A percentile compares a stretch with the other conserved stretches of the same genome.
phyloP scores from a whole-genome alignment of 1,140 invertebrate genomes.

The Berghia stephanieae region DNA sequence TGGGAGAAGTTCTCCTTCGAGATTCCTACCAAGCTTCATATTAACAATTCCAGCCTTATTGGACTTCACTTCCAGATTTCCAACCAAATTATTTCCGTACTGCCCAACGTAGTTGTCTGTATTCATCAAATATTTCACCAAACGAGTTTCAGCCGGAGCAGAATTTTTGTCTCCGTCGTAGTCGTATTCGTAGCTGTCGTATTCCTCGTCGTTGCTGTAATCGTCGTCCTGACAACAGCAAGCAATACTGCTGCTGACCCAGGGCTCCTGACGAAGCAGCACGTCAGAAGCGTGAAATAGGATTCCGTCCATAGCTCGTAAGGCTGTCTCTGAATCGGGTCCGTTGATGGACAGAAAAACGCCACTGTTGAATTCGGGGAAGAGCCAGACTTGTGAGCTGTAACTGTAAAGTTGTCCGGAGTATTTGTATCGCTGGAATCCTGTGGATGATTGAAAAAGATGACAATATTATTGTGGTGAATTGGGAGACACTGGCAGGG shows the following conservation, averaged over 20 bases:
- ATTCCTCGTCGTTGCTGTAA: not conserved
- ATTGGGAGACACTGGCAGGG: no score
- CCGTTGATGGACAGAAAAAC: constrained; percentile 25
- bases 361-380: not conserved
- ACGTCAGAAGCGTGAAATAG: constrained; percentile 20
- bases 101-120: constrained; percentile 4
- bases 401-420: constrained; percentile 10
- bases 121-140: not conserved
- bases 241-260: not conserved
- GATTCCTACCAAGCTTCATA: constrained; percentile 10
- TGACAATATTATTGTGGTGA: no score
- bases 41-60: not conserved
- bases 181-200: not conserved
- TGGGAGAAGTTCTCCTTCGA: not conserved
- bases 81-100: constrained; percentile 20
- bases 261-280: not conserved
- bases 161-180: not conserved
- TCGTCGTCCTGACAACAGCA: not conserved
- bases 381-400: constrained; percentile 21
- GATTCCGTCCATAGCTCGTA: not conserved
- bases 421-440: not conserved
- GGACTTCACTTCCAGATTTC: constrained; percentile 1
- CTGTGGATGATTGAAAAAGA: not conserved
- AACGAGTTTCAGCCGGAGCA: not conserved
- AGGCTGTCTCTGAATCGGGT: not conserved